Evolutionary conservation across 2,888 invertebrate genomes (phyloP), one percentile per base, ranked within the genome.

Genomic region (Thymelicus lineola): DNA sequence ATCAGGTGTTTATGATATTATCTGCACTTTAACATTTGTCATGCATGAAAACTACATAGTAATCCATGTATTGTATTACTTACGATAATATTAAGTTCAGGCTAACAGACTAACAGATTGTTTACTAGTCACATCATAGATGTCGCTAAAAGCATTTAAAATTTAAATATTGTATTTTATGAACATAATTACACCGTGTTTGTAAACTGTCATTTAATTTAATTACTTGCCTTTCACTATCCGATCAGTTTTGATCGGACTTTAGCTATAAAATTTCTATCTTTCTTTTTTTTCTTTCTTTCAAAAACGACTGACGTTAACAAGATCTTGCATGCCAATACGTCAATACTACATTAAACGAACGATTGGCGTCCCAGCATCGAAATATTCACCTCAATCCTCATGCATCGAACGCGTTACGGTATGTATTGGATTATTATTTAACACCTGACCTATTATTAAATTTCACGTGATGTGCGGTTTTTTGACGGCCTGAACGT

Each of bases 381-480:
- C 28, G n/a, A 65, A 61, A 65, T 57, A 65, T 65, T 58, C 64
- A 55, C 38, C 64, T n/a, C n/a, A n/a, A n/a, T n/a, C n/a, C n/a
- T 55, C 57, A 28, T 17, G 57, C 45, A 7, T 55, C 35, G 48
- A 58, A 58, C 65, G 35, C 28, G 7, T 53, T 58, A 46, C 45
- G n/a, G 46, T 14, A 35, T 65, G 57, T 15, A 58, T 65, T 58
- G 57, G 46, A 58, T 65, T 58, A 58, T 65, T 58, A 65, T 55
- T 28, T 20, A 15, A 64, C 64, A 64, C 57, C 65, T 57, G 65
- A 14, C 10, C 46, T 10, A 57, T 46, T 57, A 65, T 65, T 57
- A 58, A 57, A 65, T 65, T 65, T 58, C 65, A 28, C 46, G 15
- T 58, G 65, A 65, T 65, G 57, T 58, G 57, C 57, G 65, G 65